Base-by-base conservation (phyloP, 2,113 vertebrate genomes). In the Salvelinus sp. region DNA sequence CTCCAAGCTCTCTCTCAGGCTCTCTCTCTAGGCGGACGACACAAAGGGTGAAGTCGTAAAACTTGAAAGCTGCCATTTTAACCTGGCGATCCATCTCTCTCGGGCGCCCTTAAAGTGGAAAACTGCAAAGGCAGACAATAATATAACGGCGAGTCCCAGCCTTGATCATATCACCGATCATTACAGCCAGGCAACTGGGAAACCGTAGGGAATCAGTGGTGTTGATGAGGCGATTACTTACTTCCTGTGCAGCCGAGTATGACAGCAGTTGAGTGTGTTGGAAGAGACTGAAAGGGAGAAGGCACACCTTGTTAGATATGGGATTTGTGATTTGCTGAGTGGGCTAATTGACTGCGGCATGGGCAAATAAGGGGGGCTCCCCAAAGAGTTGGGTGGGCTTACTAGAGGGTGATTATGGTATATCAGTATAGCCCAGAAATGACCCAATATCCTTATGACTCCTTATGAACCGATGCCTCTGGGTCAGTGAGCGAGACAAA, bases 101-200 rank as follows among this genome's bases (percentile, higher is more conserved):
- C 69, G 77, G 83, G 85, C 54, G 76, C 73, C 82, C 75, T 82
- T 73, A 65, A 72, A 82, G 82, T 82, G 33, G 18, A 79, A 88
- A 90, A 90, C 71, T 78, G 80, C 87, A 89, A 78, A 18, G 77
- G 72, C 82, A 85, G 80, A 90, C 81, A 85, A 83, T 84, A 88
- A 83, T 84, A 88, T 81, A 73, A 82, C 74, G 78, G 77, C 76
- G 63, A 85, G 82, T 85, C 88, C 85, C 81, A 81, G 81, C 85
- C 87, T 90, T 90, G 88, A 91, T 91, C 88, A 88, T 1, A 57
- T 88, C 88, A 91, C 88, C 83, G 88, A 91, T 92, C 83, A 87
- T 86, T 88, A 89, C 81, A 57, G 54, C 20, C 14, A 28, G 38
- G 66, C 54, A 62, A 65, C 69, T 57, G 65, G 63, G 86, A 80